Evolutionary conservation across 2,797 vertebrate genomes (phyloP).

Genomic region (Euthynnus affinis): DNA sequence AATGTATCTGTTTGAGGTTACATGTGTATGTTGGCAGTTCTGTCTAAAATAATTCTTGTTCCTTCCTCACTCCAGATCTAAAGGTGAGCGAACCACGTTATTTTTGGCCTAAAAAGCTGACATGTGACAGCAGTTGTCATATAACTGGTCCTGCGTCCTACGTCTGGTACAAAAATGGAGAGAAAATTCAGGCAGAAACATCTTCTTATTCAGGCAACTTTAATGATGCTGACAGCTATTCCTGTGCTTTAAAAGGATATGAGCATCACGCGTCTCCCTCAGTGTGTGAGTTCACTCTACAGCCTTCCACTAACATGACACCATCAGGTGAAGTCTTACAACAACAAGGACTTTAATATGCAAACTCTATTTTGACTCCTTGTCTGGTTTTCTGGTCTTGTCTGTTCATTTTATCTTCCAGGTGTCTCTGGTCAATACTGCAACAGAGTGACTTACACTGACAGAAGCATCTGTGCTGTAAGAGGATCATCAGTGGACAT

Average conservation of each 20-base stretch:
- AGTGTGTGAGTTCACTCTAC: slow-evolving; percentile 54
- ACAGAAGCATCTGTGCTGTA: slow-evolving; percentile 53
- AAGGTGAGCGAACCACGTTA: not conserved
- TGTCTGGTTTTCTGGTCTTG: too few relatives aligned
- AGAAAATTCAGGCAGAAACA: rapidly evolving
- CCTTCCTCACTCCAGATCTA: not conserved
- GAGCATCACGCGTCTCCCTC: slow-evolving; percentile 19
- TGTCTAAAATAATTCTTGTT: not conserved
- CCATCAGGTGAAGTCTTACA: not conserved
- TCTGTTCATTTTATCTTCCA: slow-evolving; percentile 32
- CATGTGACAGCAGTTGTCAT: slow-evolving; percentile 43
- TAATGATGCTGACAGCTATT: not conserved
- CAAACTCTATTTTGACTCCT: too few relatives aligned
- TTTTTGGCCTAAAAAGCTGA: rapidly evolving
- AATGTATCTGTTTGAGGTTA: not conserved
- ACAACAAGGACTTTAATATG: too few relatives aligned
- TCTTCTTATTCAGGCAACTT: rapidly evolving
- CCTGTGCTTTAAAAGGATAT: slow-evolving; percentile 35
- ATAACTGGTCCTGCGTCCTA: not conserved
- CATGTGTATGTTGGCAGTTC: not conserved
- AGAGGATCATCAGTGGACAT: too few relatives aligned
- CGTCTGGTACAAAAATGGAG: slow-evolving; percentile 38
- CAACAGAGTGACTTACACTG: slow-evolving; percentile 37
- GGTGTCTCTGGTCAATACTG: slow-evolving; percentile 14
- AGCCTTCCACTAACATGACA: not conserved